These are phyloP conservation scores for Halichondria panicea DNA, from an alignment of 37 sponge, comb jelly and placozoan genomes.

Conservation along the genomic window DNA sequence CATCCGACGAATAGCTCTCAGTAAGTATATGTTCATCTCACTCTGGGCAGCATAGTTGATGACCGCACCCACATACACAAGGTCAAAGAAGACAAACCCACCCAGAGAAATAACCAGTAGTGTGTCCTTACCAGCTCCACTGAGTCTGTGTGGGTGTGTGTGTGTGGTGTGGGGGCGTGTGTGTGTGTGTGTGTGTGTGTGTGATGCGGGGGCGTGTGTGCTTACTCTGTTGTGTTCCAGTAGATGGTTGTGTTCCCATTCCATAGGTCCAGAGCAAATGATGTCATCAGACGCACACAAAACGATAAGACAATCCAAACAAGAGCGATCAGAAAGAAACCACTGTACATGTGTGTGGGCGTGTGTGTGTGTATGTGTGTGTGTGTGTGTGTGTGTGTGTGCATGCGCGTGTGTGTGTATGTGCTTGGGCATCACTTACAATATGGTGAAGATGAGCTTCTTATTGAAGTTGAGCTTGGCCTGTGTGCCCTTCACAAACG, in stretches of 20 bases:
- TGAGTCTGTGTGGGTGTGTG: background rate
- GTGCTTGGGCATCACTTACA: background rate
- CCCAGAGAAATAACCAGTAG: conserved; percentile 34
- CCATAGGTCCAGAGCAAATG: conserved; percentile 30
- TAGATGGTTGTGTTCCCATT: background rate
- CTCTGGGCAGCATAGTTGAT: conserved; percentile 72
- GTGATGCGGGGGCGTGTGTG: background rate
- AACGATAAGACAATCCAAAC: conserved; percentile 52
- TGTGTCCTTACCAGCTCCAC: background rate
- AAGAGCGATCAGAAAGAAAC: conserved; percentile 18
- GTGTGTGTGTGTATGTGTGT: too few species aligned
- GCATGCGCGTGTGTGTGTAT: background rate
- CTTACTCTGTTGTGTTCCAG: conserved; percentile 9
- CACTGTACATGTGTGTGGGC: conserved; percentile 4
- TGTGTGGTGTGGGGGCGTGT: background rate
- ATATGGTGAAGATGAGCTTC: conserved; percentile 6
- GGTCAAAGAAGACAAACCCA: conserved; percentile 71
- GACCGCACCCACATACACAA: conserved; percentile 60
- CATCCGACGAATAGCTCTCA: conserved; percentile 41
- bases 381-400: too few species aligned
- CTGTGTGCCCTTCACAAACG: too few species aligned
- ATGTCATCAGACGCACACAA: conserved; percentile 30
- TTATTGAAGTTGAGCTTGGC: conserved; percentile 10
- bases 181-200: background rate
- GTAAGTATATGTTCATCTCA: conserved; percentile 66